Evolutionary conservation across 1,140 invertebrate genomes (phyloP).

Genomic region (Thalassaphorura encarpata): DNA sequence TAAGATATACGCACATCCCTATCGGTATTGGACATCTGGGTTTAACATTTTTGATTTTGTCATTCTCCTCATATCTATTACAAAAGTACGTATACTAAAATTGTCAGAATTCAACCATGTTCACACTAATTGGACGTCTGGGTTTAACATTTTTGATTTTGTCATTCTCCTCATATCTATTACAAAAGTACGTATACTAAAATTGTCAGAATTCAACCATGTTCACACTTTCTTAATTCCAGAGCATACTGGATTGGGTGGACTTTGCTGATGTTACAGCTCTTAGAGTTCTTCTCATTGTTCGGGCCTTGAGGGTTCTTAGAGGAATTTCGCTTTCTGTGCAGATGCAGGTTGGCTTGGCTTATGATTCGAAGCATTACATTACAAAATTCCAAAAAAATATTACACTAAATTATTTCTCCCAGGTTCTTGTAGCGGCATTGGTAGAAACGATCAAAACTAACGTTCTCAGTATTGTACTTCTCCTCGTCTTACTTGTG

Average conservation of each 20-base stretch:
- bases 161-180: constrained; percentile 15
- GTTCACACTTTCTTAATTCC: background rate
- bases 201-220: background rate
- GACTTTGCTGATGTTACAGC: constrained; percentile 4
- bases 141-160: constrained; percentile 31
- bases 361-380: background rate
- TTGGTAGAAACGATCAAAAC: constrained; percentile 23
- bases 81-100: constrained; percentile 10
- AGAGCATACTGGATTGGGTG: constrained; percentile 21
- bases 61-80: constrained; percentile 15
- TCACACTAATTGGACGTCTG: constrained; percentile 16
- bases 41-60: constrained; percentile 29
- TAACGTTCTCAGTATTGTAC: constrained; percentile 23
- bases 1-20: constrained; percentile 26
- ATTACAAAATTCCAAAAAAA: background rate
- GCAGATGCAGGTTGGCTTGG: constrained; percentile 18
- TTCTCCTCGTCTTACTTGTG: constrained; percentile 21
- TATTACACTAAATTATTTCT: background rate
- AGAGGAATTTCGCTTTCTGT: constrained; percentile 23
- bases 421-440: constrained; percentile 22
- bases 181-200: background rate
- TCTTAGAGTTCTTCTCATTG: constrained; percentile 16
- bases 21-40: constrained; percentile 22
- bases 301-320: constrained; percentile 22
- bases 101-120: background rate